Conservation (phyloP, 1,140 invertebrate genomes). For the Drosophila oshimai region DNA sequence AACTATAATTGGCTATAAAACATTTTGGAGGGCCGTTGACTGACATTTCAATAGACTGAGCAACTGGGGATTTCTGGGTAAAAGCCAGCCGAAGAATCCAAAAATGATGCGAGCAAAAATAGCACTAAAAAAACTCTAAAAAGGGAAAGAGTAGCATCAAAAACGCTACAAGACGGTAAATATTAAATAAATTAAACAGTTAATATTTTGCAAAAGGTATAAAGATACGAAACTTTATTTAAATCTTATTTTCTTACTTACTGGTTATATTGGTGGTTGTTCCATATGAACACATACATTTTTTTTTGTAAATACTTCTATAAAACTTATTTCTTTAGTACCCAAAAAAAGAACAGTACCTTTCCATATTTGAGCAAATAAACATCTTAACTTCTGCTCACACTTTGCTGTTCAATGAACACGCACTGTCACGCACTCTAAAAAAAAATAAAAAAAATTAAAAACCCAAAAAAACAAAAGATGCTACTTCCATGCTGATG, state of each 20-base stretch:
- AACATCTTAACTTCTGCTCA: background rate
- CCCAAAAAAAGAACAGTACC: too few species aligned
- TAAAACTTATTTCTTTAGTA: too few species aligned
- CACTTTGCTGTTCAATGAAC: constrained; percentile 1
- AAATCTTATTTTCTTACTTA: too few species aligned
- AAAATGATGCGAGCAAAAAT: constrained; percentile 11
- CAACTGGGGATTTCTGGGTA: background rate
- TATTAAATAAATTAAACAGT: too few species aligned
- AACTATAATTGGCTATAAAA: constrained; percentile 55
- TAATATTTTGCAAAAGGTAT: too few species aligned
- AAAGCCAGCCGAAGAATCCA: constrained; percentile 6
- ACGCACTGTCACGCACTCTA: constrained; percentile 43
- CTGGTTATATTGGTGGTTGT: too few species aligned
- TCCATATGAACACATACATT: too few species aligned
- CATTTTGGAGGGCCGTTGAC: constrained; percentile 41
- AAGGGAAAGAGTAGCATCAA: background rate
- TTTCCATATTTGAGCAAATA: too few species aligned
- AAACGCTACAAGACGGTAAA: too few species aligned
- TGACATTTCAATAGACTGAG: constrained; percentile 55
- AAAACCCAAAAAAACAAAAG: too few species aligned
- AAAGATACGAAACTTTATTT: too few species aligned
- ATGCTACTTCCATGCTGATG: background rate
- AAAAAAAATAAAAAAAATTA: background rate
- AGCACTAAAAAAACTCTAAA: background rate
- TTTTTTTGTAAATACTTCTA: too few species aligned